These are phyloP conservation scores for Drosophila sordidapex DNA, from an alignment of 2,888 invertebrate genomes.

Conservation along the genomic window DNA sequence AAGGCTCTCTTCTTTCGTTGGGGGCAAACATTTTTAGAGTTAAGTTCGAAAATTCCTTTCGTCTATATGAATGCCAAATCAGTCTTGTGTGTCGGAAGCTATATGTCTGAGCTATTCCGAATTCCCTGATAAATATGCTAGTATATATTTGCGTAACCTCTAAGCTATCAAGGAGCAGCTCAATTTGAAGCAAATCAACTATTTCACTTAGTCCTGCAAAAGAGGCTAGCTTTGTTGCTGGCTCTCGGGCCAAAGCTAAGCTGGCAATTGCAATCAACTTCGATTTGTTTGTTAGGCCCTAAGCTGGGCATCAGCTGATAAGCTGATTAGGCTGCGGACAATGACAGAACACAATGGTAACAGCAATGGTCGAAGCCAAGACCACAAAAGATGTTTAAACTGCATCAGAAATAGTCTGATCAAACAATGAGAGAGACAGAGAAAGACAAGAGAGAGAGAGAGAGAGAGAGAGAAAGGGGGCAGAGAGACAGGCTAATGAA, in stretches of 20 bases:
- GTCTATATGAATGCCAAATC: too few species aligned
- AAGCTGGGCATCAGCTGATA: conserved; percentile 30
- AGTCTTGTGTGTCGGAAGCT: too few species aligned
- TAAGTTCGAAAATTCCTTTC: background rate
- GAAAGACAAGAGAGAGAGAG: background rate
- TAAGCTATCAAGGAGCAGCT: background rate
- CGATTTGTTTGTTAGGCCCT: conserved; percentile 36
- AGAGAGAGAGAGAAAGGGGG: background rate
- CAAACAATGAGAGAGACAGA: background rate
- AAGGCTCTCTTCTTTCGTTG: background rate
- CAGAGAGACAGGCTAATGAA: background rate
- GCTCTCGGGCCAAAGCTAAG: conserved; percentile 2
- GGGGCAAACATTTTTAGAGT: background rate
- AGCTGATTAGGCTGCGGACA: conserved; percentile 38
- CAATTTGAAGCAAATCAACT: conserved; percentile 1
- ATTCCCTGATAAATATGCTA: background rate
- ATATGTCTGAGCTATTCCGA: background rate
- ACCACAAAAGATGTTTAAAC: background rate
- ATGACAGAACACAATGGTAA: background rate
- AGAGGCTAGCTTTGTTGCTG: conserved; percentile 4
- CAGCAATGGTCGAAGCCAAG: background rate
- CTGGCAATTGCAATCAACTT: conserved; percentile 20
- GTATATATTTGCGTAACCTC: background rate
- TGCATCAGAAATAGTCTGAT: background rate
- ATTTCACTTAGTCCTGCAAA: background rate